A percentile compares a stretch with the other conserved stretches of the same genome.
Conservation (phyloP, 2,888 invertebrate genomes). For the Drosophila emarginata region DNA sequence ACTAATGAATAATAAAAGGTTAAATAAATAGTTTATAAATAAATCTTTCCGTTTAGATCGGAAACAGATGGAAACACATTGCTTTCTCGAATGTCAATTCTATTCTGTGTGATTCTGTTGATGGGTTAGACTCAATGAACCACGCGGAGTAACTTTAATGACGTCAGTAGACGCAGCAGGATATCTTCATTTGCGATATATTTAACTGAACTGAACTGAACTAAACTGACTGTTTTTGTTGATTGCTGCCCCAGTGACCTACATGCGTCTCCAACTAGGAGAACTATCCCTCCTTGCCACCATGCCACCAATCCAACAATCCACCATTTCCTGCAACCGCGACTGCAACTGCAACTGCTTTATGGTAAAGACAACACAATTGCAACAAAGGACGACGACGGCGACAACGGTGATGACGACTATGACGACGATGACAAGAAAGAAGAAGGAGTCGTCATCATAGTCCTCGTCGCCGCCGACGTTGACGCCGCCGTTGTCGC, state of each 20-base stretch:
- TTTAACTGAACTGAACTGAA: conserved; percentile 1
- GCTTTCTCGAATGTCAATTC: too few relatives aligned
- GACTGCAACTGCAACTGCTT: conserved; percentile 27
- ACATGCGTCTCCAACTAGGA: conserved; percentile 39
- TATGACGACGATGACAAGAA: conserved; percentile 22
- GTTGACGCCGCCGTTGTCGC: conserved; percentile 36
- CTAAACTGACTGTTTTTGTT: conserved; percentile 44
- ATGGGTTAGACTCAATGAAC: background rate
- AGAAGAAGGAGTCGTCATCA: conserved; percentile 24
- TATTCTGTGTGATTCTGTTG: too few relatives aligned
- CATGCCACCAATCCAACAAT: background rate
- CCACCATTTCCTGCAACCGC: conserved; percentile 16
- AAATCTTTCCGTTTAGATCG: too few relatives aligned
- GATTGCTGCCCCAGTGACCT: conserved; percentile 73
- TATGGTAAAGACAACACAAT: conserved; percentile 54
- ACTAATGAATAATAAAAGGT: too few relatives aligned
- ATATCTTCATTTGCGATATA: conserved; percentile 38
- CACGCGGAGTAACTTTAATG: conserved; percentile 21
- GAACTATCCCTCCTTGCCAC: background rate
- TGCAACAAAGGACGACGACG: conserved; percentile 53
- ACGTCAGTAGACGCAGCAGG: conserved; percentile 51
- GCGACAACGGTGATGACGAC: conserved; percentile 13
- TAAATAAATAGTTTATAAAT: too few relatives aligned
- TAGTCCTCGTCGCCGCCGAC: conserved; percentile 47
- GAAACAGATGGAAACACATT: background rate